Base-by-base conservation (phyloP, 2,888 invertebrate genomes). In the Machimus atricapillus region DNA sequence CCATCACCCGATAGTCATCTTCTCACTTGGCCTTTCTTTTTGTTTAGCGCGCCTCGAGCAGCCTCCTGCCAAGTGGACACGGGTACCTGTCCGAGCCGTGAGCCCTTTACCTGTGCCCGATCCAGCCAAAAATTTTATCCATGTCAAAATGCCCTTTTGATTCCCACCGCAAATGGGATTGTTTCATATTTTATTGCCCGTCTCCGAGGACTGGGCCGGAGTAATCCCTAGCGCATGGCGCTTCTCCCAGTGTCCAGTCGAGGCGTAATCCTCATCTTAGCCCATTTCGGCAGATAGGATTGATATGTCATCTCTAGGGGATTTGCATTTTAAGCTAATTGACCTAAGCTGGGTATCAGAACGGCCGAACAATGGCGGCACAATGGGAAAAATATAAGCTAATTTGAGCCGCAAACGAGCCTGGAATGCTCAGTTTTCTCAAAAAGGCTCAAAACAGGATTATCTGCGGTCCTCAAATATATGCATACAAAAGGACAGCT, bases 321-420 rank as follows among this genome's bases (percentile, higher is more conserved):
- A 87, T 87, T 87, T 87, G 86, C 82, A 86, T 86, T 86, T 86
- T 87, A 78, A 87, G 87, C 87, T 87, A 87, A 87, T 87, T 87
- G 81, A 56, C 81, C 52, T 81, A 56, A 56, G 81, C 46, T 19
- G 31, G 56, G 81, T 34, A 52, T 81, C 81, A 81, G 81, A 9
- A 56, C 6, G 23, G 43, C 16, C 12, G 43, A 23, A 40, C 40
- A 40, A 81, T 56, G 56, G 27, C 76, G 16, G 76, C 14, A 76
- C 76, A 34, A 76, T 66, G 37, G 31, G 37, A 0, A 76, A 76
- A 37, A 76, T 76, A 40, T 76, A 76, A 76, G 40, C 76, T 76
- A 76, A 76, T 76, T 76, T 66, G 66, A 66, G 27, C 19, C 27
- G 66, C 66, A 23, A 66, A 23, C 66, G 23, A 23, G 3, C 14